Percentiles rank a stretch among this genome's conserved stretches.
phyloP scores from a whole-genome alignment of 2,888 invertebrate genomes.

The Flexamia atlantica region DNA sequence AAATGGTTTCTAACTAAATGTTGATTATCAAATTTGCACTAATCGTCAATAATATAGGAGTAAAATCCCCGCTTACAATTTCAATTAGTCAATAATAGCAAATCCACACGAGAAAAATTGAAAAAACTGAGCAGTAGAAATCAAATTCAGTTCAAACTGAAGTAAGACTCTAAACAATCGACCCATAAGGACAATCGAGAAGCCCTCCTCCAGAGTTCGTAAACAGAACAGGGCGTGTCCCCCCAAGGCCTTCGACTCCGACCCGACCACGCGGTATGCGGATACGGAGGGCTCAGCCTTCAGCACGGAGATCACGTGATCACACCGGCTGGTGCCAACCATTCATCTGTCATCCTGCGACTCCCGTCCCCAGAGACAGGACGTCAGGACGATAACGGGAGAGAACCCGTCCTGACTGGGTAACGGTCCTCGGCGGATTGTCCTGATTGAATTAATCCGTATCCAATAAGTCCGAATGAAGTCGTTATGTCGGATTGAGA shows the following conservation, averaged over 20 bases:
- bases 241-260: background rate
- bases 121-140: too few relatives aligned
- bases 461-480: too few relatives aligned
- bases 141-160: too few relatives aligned
- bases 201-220: background rate
- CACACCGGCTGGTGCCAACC: background rate
- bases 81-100: too few relatives aligned
- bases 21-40: too few relatives aligned
- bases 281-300: conserved; percentile 17
- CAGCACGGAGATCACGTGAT: conserved; percentile 34
- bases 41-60: too few relatives aligned
- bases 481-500: too few relatives aligned
- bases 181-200: too few relatives aligned
- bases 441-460: background rate
- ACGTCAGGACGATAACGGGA: background rate
- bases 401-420: background rate
- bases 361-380: background rate
- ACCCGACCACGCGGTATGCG: conserved; percentile 12
- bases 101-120: too few relatives aligned
- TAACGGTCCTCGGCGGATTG: background rate
- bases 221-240: conserved; percentile 36
- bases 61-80: too few relatives aligned
- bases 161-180: too few relatives aligned
- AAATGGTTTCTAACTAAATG: too few relatives aligned
- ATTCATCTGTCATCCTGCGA: conserved; percentile 15